Evolutionary conservation across 1,140 invertebrate species (phyloP).

Genomic region (Neotoxoptera formosana): DNA sequence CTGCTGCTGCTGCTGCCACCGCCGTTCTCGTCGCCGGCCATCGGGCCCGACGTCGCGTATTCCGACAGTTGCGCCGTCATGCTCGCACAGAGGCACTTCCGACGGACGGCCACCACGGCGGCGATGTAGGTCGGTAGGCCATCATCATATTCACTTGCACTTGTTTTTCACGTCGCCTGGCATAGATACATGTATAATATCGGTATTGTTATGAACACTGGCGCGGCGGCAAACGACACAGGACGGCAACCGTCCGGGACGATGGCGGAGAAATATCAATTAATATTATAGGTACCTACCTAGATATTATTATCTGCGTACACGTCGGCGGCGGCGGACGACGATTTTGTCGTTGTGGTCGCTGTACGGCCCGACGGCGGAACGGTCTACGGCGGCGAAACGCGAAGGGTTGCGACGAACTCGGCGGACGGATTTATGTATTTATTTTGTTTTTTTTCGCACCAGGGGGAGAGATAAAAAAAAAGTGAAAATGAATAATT

Average conservation of each 20-base stretch:
- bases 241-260: slow-evolving; percentile 41
- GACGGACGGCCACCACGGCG: not conserved
- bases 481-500: slow-evolving; percentile 57
- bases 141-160: slow-evolving; percentile 49
- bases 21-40: slow-evolving; percentile 31
- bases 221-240: not conserved
- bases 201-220: not conserved
- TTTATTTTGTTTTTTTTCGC: not conserved
- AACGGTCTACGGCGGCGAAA: not conserved
- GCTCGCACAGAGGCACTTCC: not conserved
- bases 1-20: not conserved
- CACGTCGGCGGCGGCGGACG: slow-evolving; percentile 20
- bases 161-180: slow-evolving; percentile 5
- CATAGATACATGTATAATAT: not conserved
- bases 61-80: slow-evolving; percentile 45
- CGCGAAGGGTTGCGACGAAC: slow-evolving; percentile 24
- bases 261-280: not conserved
- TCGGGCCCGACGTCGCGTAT: not conserved
- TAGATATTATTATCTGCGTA: not conserved
- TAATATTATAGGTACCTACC: not conserved
- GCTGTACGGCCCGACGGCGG: not conserved
- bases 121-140: slow-evolving; percentile 46
- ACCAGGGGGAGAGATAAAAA: not conserved
- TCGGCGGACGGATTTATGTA: not conserved
- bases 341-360: not conserved